Evolutionary conservation across 2,888 invertebrate species (phyloP).

Genomic region (Lithophane ornitopus): DNA sequence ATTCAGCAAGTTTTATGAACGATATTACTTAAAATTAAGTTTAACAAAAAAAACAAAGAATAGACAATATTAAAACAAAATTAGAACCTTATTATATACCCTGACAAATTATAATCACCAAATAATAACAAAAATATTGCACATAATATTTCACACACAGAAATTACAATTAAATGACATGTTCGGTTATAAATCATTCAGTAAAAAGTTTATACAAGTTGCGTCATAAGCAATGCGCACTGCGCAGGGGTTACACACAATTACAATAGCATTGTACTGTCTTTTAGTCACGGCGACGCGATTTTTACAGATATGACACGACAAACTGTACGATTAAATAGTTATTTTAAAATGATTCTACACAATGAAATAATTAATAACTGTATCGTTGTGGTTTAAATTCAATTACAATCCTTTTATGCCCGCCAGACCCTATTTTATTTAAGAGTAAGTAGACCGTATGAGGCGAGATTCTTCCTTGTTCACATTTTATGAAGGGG

Average conservation of each 20-base stretch:
- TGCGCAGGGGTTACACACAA: slow-evolving; percentile 71
- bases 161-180: slow-evolving; percentile 34
- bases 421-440: not conserved
- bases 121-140: slow-evolving; percentile 10
- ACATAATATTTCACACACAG: slow-evolving; percentile 25
- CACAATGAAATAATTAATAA: slow-evolving; percentile 64
- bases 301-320: slow-evolving; percentile 71
- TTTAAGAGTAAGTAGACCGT: not conserved
- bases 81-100: not conserved
- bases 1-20: too few species aligned
- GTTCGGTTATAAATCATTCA: slow-evolving; percentile 61
- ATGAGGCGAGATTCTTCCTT: slow-evolving; percentile 9
- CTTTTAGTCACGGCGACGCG: slow-evolving; percentile 74
- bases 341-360: slow-evolving; percentile 71
- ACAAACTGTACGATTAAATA: slow-evolving; percentile 79
- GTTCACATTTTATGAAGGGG: slow-evolving; percentile 7
- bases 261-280: slow-evolving; percentile 77
- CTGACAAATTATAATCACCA: not conserved
- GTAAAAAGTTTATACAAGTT: slow-evolving; percentile 62
- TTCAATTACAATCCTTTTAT: slow-evolving; percentile 46
- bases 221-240: slow-evolving; percentile 59
- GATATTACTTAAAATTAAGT: too few species aligned
- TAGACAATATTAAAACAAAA: too few species aligned
- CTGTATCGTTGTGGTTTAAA: slow-evolving; percentile 55
- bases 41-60: too few species aligned